Evolutionary conservation across 2,113 vertebrate species (phyloP), one percentile per base, ranked within the genome.

Genomic region (Lagopus muta): DNA sequence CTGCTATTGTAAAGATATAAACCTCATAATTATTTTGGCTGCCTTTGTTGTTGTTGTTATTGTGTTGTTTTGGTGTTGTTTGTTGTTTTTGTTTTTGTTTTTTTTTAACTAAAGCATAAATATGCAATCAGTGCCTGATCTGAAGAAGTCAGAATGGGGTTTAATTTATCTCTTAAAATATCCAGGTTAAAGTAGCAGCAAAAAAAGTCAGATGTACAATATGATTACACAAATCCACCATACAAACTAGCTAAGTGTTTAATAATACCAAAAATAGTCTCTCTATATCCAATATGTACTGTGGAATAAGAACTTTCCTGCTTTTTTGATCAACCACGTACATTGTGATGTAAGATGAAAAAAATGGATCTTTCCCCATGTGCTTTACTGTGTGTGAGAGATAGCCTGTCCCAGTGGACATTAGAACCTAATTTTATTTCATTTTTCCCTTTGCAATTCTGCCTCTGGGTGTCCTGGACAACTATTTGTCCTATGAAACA

Each of bases 281-380:
- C 2, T 62, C 7, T 61, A 7, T 36, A 60, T 45, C 24, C n/a
- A 67, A 5, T 32, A 48, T 38, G 17, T 66, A 19, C 9, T 70
- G 12, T 24, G 55, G 7, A 64, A 88, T 67, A n/a, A 82, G 5
- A 30, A 4, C 3, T 27, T 32, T 1, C 0, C 1, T 7, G 10
- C 45, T 66, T 54, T 66, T 89, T 89, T 70, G 38, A 85, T 22
- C 42, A 86, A 30, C 8, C 6, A 38, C 24, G 22, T 58, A 80
- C 21, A 4, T 21, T 42, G 21, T 42, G 16, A 88, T 86, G 40
- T 74, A 64, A 80, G 13, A 77, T 20, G 0, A 86, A 95, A 67
- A 86, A 77, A 70, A 7, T 6, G 21, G 8, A 22, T 19, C 86
- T 80, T 32, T 1, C 5, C 7, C 16, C n/a, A 42, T 75, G 13